phyloP scores from a whole-genome alignment of 1,140 invertebrate genomes.

The Oryctes rhinoceros region DNA sequence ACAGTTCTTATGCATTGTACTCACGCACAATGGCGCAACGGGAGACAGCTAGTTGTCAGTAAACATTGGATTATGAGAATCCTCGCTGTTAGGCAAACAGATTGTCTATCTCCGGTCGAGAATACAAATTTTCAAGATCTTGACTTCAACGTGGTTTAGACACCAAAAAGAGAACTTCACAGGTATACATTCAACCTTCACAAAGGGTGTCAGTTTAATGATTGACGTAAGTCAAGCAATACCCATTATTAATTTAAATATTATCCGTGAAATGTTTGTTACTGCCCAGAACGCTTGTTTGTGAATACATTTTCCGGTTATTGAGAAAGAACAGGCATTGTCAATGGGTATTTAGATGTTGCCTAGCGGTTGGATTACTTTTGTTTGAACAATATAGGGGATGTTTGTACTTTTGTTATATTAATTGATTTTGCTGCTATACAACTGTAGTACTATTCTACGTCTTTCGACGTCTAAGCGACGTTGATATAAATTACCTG shows the following conservation, averaged over 20 bases:
- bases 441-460: no score
- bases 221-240: constrained; percentile 30
- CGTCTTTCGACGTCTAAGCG: neutral
- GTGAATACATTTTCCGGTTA: constrained; percentile 21
- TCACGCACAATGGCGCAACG: neutral
- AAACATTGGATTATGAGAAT: constrained; percentile 35
- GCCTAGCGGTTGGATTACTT: no score
- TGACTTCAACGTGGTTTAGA: neutral
- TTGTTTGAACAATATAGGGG: neutral
- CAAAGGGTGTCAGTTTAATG: constrained; percentile 32
- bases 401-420: neutral
- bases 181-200: constrained; percentile 10
- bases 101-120: neutral
- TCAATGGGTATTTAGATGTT: no score
- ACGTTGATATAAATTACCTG: constrained; percentile 25
- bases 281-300: neutral
- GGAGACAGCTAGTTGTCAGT: constrained; percentile 28
- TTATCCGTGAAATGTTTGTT: constrained; percentile 30
- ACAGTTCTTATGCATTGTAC: neutral
- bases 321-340: neutral
- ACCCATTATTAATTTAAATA: constrained; percentile 33
- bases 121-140: constrained; percentile 36
- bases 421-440: neutral
- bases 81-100: constrained; percentile 27
- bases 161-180: neutral